Evolutionary conservation across 2,113 vertebrate species (phyloP).

Genomic region (Lasiurus cinereus): DNA sequence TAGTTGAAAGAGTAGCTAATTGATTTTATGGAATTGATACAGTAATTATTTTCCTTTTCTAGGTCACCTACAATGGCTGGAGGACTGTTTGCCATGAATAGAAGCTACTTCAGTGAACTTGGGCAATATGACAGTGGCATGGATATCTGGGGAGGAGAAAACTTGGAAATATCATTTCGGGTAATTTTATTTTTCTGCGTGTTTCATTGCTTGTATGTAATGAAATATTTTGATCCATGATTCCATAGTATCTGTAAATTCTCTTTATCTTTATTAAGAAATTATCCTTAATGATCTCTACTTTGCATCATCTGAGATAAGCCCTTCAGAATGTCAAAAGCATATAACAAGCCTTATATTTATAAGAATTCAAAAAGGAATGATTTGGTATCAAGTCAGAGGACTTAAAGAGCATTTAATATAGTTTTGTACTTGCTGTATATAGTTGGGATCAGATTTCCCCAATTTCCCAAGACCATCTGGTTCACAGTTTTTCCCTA

Average conservation of each 20-base stretch:
- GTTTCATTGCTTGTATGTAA: background rate
- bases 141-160: constrained; percentile 99
- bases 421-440: background rate
- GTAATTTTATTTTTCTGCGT: constrained; percentile 84
- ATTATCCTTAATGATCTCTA: background rate
- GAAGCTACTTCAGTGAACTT: constrained; percentile 95
- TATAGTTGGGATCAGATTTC: background rate
- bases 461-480: too few relatives aligned
- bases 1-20: background rate
- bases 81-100: constrained; percentile 97
- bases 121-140: constrained; percentile 97
- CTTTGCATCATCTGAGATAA: background rate
- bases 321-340: background rate
- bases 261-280: background rate
- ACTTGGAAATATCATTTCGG: constrained; percentile 98
- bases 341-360: background rate
- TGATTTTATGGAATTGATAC: background rate
- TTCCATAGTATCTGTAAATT: background rate
- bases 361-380: background rate
- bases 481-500: background rate
- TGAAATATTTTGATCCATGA: background rate
- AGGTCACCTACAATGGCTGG: constrained; percentile 99
- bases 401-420: background rate
- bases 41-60: background rate
- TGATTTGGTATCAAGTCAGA: background rate